A percentile compares a stretch with the other conserved stretches of the same genome.
Conservation (phyloP, 2,113 vertebrate species). For the Dasyurus viverrinus region DNA sequence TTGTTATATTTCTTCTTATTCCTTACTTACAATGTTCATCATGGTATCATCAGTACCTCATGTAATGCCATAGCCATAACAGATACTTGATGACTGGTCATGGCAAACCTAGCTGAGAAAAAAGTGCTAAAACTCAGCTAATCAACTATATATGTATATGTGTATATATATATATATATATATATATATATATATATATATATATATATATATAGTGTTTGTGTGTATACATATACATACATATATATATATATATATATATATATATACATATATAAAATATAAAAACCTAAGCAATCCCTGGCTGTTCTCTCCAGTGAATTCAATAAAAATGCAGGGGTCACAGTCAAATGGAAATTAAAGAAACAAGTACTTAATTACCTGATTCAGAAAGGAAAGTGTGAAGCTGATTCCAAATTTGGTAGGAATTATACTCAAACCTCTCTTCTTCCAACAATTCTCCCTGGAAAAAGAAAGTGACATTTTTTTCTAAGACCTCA, state of each 20-base stretch:
- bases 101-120: background rate
- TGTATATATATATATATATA: background rate
- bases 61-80: background rate
- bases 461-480: constrained; percentile 82
- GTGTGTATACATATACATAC: too few relatives aligned
- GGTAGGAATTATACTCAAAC: constrained; percentile 93
- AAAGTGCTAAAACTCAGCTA: background rate
- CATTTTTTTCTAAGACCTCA: background rate
- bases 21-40: background rate
- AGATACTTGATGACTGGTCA: background rate
- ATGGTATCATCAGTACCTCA: background rate
- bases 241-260: background rate
- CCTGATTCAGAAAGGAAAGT: constrained; percentile 94
- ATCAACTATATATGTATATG: background rate
- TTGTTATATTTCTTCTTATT: background rate
- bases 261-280: too few relatives aligned
- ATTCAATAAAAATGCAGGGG: background rate
- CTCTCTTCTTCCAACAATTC: constrained; percentile 97
- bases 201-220: too few relatives aligned
- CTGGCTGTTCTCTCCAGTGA: background rate
- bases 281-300: background rate
- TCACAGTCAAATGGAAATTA: background rate
- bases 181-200: background rate
- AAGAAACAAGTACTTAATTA: constrained; percentile 68
- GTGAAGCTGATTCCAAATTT: constrained; percentile 97